A percentile compares a stretch with the other conserved stretches of the same genome.
phyloP scores from a whole-genome alignment of 2,797 vertebrate genomes.

The Sylvia borin region DNA sequence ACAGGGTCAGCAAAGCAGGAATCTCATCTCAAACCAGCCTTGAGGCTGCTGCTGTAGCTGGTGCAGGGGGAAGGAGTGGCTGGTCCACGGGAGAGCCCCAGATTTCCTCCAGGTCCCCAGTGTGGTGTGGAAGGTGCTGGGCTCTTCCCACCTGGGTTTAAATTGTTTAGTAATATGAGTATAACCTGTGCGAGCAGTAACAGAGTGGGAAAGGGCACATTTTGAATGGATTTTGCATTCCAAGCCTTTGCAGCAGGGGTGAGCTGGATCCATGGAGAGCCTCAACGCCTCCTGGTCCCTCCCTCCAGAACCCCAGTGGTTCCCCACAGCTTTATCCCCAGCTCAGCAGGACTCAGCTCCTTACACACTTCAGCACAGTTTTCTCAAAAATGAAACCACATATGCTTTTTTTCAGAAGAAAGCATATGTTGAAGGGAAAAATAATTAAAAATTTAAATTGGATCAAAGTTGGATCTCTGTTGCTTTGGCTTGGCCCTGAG shows the following conservation, averaged over 20 bases:
- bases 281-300: neutral
- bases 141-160: neutral
- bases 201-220: accelerated
- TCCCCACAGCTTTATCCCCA: neutral
- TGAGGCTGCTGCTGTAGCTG: neutral
- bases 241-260: neutral
- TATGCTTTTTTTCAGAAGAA: neutral
- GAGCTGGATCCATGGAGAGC: accelerated
- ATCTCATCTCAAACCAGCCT: neutral
- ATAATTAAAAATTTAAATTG: neutral
- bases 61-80: neutral
- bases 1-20: neutral
- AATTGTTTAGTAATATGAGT: neutral
- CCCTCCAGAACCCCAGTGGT: accelerated
- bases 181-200: neutral
- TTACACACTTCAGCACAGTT: neutral
- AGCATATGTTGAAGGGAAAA: neutral
- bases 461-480: neutral
- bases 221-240: neutral
- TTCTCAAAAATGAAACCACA: neutral
- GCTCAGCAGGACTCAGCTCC: neutral
- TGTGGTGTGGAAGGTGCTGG: accelerated
- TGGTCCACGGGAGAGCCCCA: neutral
- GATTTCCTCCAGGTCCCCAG: accelerated
- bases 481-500: neutral